Evolutionary conservation across 2,888 invertebrate species (phyloP), one percentile per base, ranked within the genome.

Genomic region (Aphrophora alni): DNA sequence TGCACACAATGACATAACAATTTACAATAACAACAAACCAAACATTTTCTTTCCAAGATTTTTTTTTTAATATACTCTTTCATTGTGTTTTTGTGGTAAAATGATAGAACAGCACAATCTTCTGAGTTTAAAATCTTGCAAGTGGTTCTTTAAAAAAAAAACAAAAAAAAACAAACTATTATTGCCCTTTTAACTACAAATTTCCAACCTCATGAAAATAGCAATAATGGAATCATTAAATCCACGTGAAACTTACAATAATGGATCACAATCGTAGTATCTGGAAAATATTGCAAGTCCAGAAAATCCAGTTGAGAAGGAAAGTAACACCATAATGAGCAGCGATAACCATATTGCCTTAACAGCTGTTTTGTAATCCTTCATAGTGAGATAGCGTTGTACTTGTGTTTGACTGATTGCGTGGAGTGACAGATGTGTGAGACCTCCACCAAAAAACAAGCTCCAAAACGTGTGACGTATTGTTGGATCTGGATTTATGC

Each of bases 331-430:
- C n/a, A 81, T 44, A 10, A 81, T 81, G 10, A 76, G 78, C 7
- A 44, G 38, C 26, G 81, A 81, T 3, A 81, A 28, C 69, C 75
- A 81, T 33, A 81, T 38, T 0, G 81, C 59, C 21, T 78, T 68
- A 1, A 78, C 72, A 5, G 81, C 81, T 59, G 81, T 81, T 38
- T 72, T 28, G 3, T 44, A 51, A 38, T 81, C 78, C 44, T 82
- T 93, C 88, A 96, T 92, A 0, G 95, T 93, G 2, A 96, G 89
- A 85, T 95, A 95, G 84, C 96, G 89, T 86, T 97, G 96, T 0
- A 97, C 95, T 93, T 96, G 95, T 0, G 95, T 93, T 88, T 96
- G 96, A 87, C 96, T 96, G 17, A 95, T 94, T 0, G 95, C 94
- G 87, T 95, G 95, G 0, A 94, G 92, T 0, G 95, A 94, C 78